phyloP scores from a whole-genome alignment of 2,888 invertebrate genomes.

The Parelbella ahira region DNA sequence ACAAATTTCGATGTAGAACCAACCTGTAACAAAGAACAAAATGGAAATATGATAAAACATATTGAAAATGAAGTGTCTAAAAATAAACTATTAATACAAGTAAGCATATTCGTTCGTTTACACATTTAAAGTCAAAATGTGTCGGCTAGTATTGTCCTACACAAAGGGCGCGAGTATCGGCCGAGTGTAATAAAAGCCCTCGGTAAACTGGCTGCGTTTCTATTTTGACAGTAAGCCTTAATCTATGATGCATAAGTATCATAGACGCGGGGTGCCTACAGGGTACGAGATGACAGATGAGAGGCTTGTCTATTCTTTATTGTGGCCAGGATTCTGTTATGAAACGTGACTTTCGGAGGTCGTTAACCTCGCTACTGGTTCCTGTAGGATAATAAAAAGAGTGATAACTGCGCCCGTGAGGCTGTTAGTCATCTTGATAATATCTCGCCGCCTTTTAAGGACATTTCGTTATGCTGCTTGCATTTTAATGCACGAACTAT shows the following conservation, averaged over 20 bases:
- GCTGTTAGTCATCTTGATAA: constrained; percentile 52
- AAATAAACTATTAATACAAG: constrained; percentile 28
- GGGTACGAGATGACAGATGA: constrained; percentile 68
- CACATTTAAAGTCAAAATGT: constrained; percentile 45
- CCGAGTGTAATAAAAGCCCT: constrained; percentile 53
- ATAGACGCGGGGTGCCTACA: constrained; percentile 44
- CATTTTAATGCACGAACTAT: constrained; percentile 13
- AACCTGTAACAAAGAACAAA: constrained; percentile 63
- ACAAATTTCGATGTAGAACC: constrained; percentile 36
- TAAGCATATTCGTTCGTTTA: constrained; percentile 39
- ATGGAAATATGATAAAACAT: constrained; percentile 11
- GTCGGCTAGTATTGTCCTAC: constrained; percentile 44
- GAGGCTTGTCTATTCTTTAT: constrained; percentile 66
- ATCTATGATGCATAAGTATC: constrained; percentile 60
- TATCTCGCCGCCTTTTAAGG: constrained; percentile 53
- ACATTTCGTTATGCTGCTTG: constrained; percentile 33
- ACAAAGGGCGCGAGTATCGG: constrained; percentile 51
- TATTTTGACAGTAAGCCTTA: constrained; percentile 64
- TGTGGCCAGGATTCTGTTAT: constrained; percentile 50
- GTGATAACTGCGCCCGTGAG: constrained; percentile 50
- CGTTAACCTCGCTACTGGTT: constrained; percentile 61
- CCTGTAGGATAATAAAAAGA: constrained; percentile 49
- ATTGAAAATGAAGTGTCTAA: constrained; percentile 29
- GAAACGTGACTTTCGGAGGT: constrained; percentile 62
- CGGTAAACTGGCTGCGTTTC: constrained; percentile 53